These are phyloP conservation scores for Microtus pennsylvanicus DNA, from an alignment of 2,113 vertebrate genomes.

Conservation along the genomic window DNA sequence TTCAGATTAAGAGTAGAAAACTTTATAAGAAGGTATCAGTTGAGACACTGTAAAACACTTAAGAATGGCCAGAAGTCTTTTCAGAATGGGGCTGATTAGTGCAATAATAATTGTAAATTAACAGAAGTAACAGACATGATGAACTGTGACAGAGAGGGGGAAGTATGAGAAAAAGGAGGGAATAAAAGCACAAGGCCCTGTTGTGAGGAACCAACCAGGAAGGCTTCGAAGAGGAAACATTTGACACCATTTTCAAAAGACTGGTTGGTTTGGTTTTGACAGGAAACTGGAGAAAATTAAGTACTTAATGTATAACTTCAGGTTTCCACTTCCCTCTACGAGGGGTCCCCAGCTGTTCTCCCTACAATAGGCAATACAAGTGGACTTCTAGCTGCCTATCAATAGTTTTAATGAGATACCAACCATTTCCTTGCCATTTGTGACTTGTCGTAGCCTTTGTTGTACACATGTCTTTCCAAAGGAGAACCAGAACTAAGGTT, in stretches of 20 bases:
- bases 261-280: not conserved
- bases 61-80: not conserved
- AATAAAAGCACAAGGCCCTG: not conserved
- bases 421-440: not conserved
- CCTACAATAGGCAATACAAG: not conserved
- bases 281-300: not conserved
- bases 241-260: not conserved
- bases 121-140: not conserved
- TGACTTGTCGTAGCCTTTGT: not conserved
- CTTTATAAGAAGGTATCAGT: not conserved
- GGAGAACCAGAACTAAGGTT: not conserved
- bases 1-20: not conserved
- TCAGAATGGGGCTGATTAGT: not conserved
- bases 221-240: not conserved
- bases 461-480: not conserved
- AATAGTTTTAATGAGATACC: not conserved
- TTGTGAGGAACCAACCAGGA: not conserved
- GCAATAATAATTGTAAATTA: not conserved
- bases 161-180: not conserved
- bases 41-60: not conserved
- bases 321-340: not conserved
- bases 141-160: not conserved
- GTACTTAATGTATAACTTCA: not conserved
- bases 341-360: not conserved
- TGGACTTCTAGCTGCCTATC: not conserved